Evolutionary conservation across 2,113 vertebrate genomes (phyloP).

Genomic region (Thryonomys swinderianus): DNA sequence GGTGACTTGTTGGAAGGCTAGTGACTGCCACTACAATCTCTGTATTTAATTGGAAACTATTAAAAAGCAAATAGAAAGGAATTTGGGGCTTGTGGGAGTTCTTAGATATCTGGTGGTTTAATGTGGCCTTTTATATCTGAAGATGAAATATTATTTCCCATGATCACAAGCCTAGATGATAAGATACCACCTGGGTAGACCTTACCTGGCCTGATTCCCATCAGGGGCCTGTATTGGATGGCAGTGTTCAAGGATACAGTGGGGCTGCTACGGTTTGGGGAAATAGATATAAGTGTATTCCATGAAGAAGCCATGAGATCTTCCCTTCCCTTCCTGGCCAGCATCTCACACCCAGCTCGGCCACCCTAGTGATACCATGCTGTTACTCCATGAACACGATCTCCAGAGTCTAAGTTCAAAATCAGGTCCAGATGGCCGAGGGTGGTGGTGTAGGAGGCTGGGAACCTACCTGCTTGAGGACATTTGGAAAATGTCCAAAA

Average conservation of each 20-base stretch:
- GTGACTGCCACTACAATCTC: background rate
- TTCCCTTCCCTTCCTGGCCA: background rate
- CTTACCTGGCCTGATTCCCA: background rate
- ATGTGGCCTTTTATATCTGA: background rate
- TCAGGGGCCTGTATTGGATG: background rate
- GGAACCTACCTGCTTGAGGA: background rate
- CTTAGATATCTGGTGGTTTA: background rate
- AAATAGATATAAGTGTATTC: background rate
- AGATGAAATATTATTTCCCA: background rate
- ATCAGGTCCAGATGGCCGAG: background rate
- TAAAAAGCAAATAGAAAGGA: background rate
- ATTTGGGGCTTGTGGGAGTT: background rate
- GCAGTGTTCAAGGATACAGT: rapidly evolving
- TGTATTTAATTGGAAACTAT: background rate
- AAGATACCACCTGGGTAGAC: too few species aligned
- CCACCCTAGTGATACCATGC: background rate
- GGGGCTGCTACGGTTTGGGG: background rate
- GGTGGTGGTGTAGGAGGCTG: rapidly evolving
- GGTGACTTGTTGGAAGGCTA: background rate
- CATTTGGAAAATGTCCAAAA: background rate
- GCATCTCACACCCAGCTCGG: rapidly evolving
- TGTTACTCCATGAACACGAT: background rate
- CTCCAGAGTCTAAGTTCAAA: background rate
- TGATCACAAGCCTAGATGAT: too few species aligned
- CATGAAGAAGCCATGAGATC: background rate